A percentile compares a stretch with the other conserved stretches of the same genome.
phyloP scores from a whole-genome alignment of 2,113 vertebrate genomes.

The Ceratotherium simum region DNA sequence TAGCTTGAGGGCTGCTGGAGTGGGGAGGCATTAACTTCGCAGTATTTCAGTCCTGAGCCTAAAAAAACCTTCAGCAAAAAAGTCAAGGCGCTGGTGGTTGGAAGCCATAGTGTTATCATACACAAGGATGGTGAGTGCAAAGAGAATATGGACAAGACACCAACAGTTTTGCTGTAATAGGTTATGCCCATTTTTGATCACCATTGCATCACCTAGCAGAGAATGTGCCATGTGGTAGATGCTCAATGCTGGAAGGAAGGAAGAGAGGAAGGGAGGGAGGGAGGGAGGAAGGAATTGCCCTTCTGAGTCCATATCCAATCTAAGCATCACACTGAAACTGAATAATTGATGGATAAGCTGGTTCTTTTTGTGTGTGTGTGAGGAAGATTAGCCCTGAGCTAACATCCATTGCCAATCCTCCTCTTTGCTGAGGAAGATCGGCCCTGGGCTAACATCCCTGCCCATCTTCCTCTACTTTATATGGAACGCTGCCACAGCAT shows the following conservation, averaged over 20 bases:
- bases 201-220: neutral
- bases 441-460: no score
- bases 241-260: neutral
- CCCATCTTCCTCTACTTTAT: no score
- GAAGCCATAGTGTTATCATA: neutral
- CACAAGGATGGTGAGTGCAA: neutral
- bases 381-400: no score
- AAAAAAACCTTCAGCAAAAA: neutral
- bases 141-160: neutral
- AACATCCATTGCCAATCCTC: no score
- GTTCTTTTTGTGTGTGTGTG: neutral
- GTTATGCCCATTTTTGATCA: neutral
- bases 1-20: neutral
- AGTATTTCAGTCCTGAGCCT: neutral
- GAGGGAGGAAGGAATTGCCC: neutral
- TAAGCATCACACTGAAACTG: neutral
- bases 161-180: neutral
- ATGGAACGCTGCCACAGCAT: no score
- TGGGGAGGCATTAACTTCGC: neutral
- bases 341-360: neutral
- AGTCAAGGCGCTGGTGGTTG: neutral
- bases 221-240: neutral
- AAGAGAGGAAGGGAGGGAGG: neutral
- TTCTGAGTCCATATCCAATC: neutral
- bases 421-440: no score